Percentiles rank a stretch among this genome's conserved stretches.
Evolutionary conservation across 2,797 vertebrate species (phyloP).

Genomic region (Alfaro cultratus): DNA sequence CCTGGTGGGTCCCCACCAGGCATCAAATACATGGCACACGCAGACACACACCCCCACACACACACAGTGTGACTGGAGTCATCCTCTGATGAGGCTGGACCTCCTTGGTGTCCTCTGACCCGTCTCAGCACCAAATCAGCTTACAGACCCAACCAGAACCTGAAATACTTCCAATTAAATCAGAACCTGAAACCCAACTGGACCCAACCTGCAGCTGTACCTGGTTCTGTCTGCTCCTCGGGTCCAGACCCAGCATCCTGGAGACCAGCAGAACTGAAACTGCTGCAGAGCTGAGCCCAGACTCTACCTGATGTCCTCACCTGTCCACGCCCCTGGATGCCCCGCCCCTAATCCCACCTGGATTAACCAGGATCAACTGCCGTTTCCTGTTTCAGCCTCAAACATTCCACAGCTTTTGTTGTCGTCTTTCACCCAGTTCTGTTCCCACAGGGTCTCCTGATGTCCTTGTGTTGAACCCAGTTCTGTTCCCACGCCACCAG

Average conservation of each 20-base stretch:
- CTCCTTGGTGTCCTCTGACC: background rate
- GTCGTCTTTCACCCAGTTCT: slow-evolving; percentile 10
- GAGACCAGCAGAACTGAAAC: slow-evolving; percentile 18
- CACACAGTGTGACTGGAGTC: no score
- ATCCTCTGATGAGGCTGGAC: background rate
- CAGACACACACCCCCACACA: no score
- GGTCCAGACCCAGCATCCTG: slow-evolving; percentile 59
- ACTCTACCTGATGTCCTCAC: slow-evolving; percentile 9
- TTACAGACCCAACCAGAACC: background rate
- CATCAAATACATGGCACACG: no score
- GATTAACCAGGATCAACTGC: slow-evolving; percentile 29
- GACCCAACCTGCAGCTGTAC: slow-evolving; percentile 24
- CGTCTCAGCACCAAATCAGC: background rate
- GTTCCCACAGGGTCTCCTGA: slow-evolving; percentile 18
- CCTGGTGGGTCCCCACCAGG: no score
- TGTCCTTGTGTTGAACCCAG: no score
- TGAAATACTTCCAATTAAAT: background rate
- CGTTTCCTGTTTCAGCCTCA: slow-evolving; percentile 19
- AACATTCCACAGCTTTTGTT: background rate
- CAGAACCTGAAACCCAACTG: background rate
- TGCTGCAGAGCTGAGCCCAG: background rate
- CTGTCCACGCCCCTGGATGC: background rate
- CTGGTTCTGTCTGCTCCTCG: slow-evolving; percentile 32
- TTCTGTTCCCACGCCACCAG: no score
- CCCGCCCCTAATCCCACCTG: slow-evolving; percentile 11